These are phyloP conservation scores for Heteromurus nitidus DNA, from an alignment of 2,888 invertebrate species.

Conservation along the genomic window DNA sequence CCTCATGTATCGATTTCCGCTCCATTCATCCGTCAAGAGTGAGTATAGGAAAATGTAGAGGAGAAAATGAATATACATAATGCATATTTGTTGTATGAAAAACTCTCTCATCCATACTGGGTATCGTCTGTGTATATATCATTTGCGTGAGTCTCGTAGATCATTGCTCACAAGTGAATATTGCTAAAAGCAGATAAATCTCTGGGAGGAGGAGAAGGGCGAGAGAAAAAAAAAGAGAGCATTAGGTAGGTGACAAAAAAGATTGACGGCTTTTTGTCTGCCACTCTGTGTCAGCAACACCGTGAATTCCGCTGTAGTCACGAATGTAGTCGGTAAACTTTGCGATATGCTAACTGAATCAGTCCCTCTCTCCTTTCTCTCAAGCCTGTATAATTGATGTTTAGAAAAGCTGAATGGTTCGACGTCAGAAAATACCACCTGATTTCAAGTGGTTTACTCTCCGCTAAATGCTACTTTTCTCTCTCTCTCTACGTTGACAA, in stretches of 20 bases:
- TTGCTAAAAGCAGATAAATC: conserved; percentile 59
- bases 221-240: too few species aligned
- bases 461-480: conserved; percentile 16
- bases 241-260: conserved; percentile 65
- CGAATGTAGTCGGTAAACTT: conserved; percentile 25
- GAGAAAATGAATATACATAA: not conserved
- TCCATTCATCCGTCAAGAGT: not conserved
- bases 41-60: not conserved
- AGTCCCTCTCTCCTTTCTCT: conserved; percentile 17
- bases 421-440: conserved; percentile 22
- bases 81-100: not conserved
- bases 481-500: not conserved
- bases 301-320: conserved; percentile 12
- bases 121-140: too few species aligned
- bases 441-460: conserved; percentile 13
- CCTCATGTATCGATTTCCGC: not conserved
- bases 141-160: conserved; percentile 33
- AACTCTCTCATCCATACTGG: too few species aligned
- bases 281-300: conserved; percentile 58
- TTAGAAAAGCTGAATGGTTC: conserved; percentile 38
- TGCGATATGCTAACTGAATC: conserved; percentile 30
- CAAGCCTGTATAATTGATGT: conserved; percentile 60
- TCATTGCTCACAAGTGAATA: conserved; percentile 31
- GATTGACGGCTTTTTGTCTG: conserved; percentile 64
- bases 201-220: conserved; percentile 50